A percentile compares a stretch with the other conserved stretches of the same genome.
Conservation (phyloP, 2,797 vertebrate genomes). For the Schizopygopsis pylzovi region DNA sequence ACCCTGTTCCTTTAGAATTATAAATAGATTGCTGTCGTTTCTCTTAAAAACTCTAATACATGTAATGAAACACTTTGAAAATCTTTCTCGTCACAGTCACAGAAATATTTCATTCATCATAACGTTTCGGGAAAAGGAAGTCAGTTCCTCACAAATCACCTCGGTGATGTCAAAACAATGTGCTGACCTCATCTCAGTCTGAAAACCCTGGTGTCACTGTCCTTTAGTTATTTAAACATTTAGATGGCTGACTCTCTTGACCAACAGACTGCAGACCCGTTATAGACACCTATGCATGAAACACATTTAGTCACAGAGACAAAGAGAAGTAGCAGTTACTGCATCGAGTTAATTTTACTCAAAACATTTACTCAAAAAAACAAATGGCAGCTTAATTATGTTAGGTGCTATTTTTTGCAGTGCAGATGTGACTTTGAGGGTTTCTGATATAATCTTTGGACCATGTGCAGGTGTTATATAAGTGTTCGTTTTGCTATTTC, state of each 20-base stretch:
- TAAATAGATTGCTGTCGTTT: not conserved
- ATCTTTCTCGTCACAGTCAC: not conserved
- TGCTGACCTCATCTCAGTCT: constrained; percentile 29
- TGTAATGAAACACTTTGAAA: not conserved
- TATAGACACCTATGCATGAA: constrained; percentile 12
- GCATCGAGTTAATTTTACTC: not conserved
- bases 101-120: constrained; percentile 19
- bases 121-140: constrained; percentile 20
- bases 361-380: not conserved
- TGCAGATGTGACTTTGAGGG: not conserved
- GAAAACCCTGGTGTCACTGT: constrained; percentile 34
- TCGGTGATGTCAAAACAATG: constrained; percentile 29
- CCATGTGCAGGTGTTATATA: not conserved
- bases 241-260: constrained; percentile 7
- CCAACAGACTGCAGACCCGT: not conserved
- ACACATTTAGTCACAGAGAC: not conserved
- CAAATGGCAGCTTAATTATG: not conserved
- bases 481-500: not conserved
- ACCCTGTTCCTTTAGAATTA: not conserved
- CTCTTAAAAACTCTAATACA: not conserved
- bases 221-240: constrained; percentile 40
- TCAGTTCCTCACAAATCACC: constrained; percentile 19
- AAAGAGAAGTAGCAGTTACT: not conserved
- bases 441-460: not conserved
- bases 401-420: not conserved